phyloP scores from a whole-genome alignment of 2,797 vertebrate genomes.

The Melanotaenia parkinsoni region DNA sequence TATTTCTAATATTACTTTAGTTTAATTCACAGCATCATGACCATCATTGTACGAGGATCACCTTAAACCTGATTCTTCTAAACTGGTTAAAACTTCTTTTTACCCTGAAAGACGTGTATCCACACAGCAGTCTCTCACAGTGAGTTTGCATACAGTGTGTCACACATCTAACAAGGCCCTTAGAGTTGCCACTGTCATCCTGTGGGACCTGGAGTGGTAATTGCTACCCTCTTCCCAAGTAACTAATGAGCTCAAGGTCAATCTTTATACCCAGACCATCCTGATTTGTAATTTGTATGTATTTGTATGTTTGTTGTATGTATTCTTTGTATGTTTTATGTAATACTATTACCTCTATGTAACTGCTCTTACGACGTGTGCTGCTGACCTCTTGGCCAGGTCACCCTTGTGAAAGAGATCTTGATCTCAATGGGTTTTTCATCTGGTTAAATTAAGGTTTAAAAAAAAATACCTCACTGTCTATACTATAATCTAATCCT shows the following conservation, averaged over 20 bases:
- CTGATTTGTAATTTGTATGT: neutral
- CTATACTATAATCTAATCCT: constrained; percentile 60
- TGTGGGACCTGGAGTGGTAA: constrained; percentile 58
- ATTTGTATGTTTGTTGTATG: no score
- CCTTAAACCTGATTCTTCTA: neutral
- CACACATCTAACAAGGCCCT: constrained; percentile 73
- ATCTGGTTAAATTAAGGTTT: no score
- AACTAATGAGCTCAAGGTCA: constrained; percentile 74
- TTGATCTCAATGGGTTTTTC: no score
- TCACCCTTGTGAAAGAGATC: no score
- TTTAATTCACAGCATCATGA: no score
- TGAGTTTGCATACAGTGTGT: constrained; percentile 49
- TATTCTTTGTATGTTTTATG: no score
- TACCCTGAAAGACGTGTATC: neutral
- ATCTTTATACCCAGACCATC: constrained; percentile 49
- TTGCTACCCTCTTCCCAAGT: constrained; percentile 65
- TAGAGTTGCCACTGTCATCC: constrained; percentile 49
- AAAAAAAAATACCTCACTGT: constrained; percentile 36
- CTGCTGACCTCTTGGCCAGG: no score
- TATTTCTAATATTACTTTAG: no score
- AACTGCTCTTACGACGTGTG: no score
- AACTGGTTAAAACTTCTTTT: neutral
- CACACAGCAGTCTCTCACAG: constrained; percentile 11
- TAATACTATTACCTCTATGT: no score
- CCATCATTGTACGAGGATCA: no score